Base-by-base conservation (phyloP, 1,140 invertebrate species). In the Drosophila trapezifrons region DNA sequence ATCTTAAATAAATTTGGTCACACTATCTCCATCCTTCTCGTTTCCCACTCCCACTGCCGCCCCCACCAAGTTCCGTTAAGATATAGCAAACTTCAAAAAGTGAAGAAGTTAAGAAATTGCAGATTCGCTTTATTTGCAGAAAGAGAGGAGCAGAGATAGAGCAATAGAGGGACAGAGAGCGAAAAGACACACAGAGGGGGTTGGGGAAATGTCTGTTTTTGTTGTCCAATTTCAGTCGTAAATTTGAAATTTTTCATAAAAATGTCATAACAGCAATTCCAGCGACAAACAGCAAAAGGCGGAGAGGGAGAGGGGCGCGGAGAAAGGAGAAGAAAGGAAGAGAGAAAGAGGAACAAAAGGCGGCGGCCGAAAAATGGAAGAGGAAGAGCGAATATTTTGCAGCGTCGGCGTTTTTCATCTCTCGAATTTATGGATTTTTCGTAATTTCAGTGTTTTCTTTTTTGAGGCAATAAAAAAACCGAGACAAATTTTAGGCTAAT, bases 201-300 rank as follows among this genome's bases (percentile, higher is more conserved):
- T 56, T 13, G 63, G 45, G 60, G 58, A 67, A 79, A 67, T 80
- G 75, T 64, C 67, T 57, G 75, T 64, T 57, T 66, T 35, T 80
- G 72, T 72, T 78, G 76, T 65, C 54, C 72, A 76, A 76, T 76
- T 76, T 58, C 67, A 79, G 77, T 82, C 87, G 72, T 90, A 90
- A 90, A 90, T 90, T 90, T 86, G 6, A 89, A 91, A 89, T 82
- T 74, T 85, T 90, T 90, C 89, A 90, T 90, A 90, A 90, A 90
- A 90, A 84, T 90, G 89, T 90, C 87, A 90, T 85, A 90, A 90
- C 89, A 90, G 77, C 78, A 85, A 82, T 90, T 90, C 55, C 72
- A 85, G 65, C 56, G 77, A 73, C 80, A 86, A 74, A 60, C 65
- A 64, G 43, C 58, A 42, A 43, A 67, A 57, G 65, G 49, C 57